Conservation (phyloP, 2,888 invertebrate species). For the Meiosimyza decipiens region DNA sequence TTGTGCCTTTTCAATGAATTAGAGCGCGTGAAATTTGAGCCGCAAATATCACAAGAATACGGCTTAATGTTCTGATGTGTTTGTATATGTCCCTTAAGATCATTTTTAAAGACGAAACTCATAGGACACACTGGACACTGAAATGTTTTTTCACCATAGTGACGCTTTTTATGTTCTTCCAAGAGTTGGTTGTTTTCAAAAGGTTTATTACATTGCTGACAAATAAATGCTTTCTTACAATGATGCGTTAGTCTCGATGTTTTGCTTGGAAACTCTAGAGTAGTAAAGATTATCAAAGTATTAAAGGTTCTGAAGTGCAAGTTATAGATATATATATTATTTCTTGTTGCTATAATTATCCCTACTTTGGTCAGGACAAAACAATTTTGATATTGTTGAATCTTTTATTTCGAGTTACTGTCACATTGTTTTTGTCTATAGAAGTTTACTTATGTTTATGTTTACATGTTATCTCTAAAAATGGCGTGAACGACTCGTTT, state of each 20-base stretch:
- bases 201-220: constrained; percentile 71
- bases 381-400: no score
- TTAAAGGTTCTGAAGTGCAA: no score
- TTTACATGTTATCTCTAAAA: no score
- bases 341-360: not conserved
- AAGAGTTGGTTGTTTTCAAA: constrained; percentile 69
- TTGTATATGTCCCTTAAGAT: constrained; percentile 67
- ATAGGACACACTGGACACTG: constrained; percentile 71
- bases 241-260: constrained; percentile 70
- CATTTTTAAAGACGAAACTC: constrained; percentile 70
- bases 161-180: constrained; percentile 71
- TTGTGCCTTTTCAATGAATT: constrained; percentile 73
- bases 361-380: no score
- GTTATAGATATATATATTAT: not conserved
- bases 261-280: constrained; percentile 68
- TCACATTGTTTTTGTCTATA: no score
- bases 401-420: no score
- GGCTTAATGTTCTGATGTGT: constrained; percentile 71
- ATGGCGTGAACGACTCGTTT: no score
- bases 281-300: no score
- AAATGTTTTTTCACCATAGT: constrained; percentile 70
- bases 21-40: constrained; percentile 71
- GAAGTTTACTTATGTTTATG: no score
- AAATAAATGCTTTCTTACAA: constrained; percentile 70
- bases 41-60: constrained; percentile 74